Base-by-base conservation (phyloP, 1,140 invertebrate species). In the Brachionus calyciflorus region DNA sequence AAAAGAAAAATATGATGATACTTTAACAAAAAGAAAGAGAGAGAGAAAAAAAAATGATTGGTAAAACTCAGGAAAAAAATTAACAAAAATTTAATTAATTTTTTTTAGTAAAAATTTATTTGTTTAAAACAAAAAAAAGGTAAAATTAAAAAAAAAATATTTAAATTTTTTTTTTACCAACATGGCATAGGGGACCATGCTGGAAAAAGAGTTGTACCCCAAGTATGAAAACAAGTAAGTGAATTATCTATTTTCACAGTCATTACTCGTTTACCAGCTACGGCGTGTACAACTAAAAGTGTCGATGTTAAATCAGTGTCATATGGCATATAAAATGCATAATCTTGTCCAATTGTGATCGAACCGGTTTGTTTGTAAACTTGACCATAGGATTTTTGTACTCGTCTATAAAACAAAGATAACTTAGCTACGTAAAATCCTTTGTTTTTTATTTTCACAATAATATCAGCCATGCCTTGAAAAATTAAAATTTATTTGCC, bases 171-270 rank as follows among this genome's bases (percentile, higher is more conserved):
- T 60, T 14, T 44, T 41, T 65, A 44, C 37, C 12, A 41, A 44
- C 60, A 65, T 12, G 28, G 24, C 12, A 65, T 26, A 12, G 3
- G 19, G 26, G 37, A 44, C 60, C 60, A 65, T 19, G 10, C 0
- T 44, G 60, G 60, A 65, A 26, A 65, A 40, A 73, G 17, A 30
- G 69, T 73, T 14, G 69, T 73, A n/a, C 69, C 69, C 69, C 69
- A 73, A 6, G 51, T 21, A 37, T 73, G 69, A 73, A 73, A 73
- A 53, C 69, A 73, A 4, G 17, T 51, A 14, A 21, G 69, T 21
- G 0, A 33, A 12, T 28, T 37, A 49, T 40, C 40, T 0, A 73
- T 73, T 49, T 41, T 49, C 3, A 40, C 69, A 2, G 12, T 41
- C 37, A 73, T 40, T 30, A 73, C 26, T 19, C 33, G n/a, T 51